A percentile compares a stretch with the other conserved stretches of the same genome.
Conservation (phyloP, 37 sponge, comb jelly and placozoan genomes). For the Amphimedon queenslandica region DNA sequence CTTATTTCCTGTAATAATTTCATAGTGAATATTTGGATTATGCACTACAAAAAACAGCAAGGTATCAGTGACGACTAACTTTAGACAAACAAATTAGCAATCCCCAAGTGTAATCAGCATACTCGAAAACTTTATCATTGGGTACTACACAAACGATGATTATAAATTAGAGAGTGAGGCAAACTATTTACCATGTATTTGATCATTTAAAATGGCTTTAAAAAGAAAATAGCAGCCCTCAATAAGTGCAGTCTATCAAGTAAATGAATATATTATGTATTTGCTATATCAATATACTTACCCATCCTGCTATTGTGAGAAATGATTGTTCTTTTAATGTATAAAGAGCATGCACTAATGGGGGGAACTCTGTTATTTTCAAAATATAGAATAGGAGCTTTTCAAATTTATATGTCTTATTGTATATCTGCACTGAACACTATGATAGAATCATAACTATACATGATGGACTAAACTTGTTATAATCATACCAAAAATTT, state of each 20-base stretch:
- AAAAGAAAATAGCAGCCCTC: conserved; percentile 8
- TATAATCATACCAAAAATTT: conserved; percentile 15
- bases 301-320: conserved; percentile 17
- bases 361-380: conserved; percentile 5
- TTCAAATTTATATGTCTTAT: not conserved
- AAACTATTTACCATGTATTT: not conserved
- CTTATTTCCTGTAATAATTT: not conserved
- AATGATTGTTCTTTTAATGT: not conserved
- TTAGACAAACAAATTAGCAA: conserved; percentile 3
- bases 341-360: conserved; percentile 8
- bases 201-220: not conserved
- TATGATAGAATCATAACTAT: too few species aligned
- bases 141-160: too few species aligned
- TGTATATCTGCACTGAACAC: too few species aligned
- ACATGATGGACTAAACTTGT: too few species aligned
- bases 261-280: not conserved
- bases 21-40: too few species aligned
- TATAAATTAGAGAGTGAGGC: too few species aligned
- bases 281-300: not conserved
- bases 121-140: conserved; percentile 2
- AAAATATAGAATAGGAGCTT: not conserved
- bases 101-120: conserved; percentile 12
- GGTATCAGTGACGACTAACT: not conserved
- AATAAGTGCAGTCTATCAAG: not conserved
- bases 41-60: too few species aligned